These are phyloP conservation scores for Trematomus bernacchii DNA, from an alignment of 2,797 vertebrate species.

Conservation along the genomic window DNA sequence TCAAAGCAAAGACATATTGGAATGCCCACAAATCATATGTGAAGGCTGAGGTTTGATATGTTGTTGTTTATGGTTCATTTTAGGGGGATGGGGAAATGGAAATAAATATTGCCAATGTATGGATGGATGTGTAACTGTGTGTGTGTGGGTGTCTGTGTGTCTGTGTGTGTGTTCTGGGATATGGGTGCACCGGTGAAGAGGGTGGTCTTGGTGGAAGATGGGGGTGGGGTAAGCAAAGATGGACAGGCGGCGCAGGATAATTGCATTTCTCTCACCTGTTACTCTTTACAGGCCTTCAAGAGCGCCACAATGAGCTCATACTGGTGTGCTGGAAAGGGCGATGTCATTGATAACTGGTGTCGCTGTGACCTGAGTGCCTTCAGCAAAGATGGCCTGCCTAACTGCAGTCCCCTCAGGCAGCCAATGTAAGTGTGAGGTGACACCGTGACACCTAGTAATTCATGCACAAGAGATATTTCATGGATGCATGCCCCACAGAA, in stretches of 20 bases:
- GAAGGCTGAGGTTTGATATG: constrained; percentile 27
- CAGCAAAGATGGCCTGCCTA: constrained; percentile 95
- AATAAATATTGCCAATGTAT: constrained; percentile 8
- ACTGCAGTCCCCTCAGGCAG: constrained; percentile 94
- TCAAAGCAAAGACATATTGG: constrained; percentile 28
- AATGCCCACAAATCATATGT: background rate
- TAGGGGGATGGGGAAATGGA: constrained; percentile 5
- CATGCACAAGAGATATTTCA: constrained; percentile 64
- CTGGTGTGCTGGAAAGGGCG: constrained; percentile 98
- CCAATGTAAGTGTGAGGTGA: constrained; percentile 91
- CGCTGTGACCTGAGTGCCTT: constrained; percentile 97
- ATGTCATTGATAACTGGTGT: constrained; percentile 99
- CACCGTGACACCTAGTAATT: constrained; percentile 68
- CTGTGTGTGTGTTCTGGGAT: constrained; percentile 20
- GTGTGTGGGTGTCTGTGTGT: constrained; percentile 1
- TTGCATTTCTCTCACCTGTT: constrained; percentile 85
- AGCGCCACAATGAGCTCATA: constrained; percentile 98
- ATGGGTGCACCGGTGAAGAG: constrained; percentile 30
- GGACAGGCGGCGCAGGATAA: constrained; percentile 76
- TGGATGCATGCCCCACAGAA: constrained; percentile 65
- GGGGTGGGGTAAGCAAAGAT: constrained; percentile 50
- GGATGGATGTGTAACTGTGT: constrained; percentile 17
- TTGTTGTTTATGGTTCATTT: constrained; percentile 18
- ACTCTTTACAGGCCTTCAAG: constrained; percentile 92
- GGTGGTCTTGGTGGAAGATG: constrained; percentile 30